A percentile compares a stretch with the other conserved stretches of the same genome.
Evolutionary conservation across 2,888 invertebrate species (phyloP).

Genomic region (Dysmachus trigonus): DNA sequence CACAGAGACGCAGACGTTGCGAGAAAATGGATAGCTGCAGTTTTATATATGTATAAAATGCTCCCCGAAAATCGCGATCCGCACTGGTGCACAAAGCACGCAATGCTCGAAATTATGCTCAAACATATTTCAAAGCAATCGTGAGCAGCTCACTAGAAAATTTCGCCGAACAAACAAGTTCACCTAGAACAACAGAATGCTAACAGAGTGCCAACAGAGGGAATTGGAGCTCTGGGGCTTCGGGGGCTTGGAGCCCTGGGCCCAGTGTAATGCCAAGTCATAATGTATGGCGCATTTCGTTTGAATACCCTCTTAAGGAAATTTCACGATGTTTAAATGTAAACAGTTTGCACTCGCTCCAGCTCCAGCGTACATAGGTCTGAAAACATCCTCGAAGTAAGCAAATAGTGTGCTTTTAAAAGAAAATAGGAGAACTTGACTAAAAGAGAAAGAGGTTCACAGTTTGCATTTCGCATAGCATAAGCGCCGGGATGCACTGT

Average conservation of each 20-base stretch:
- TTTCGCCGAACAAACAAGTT: not conserved
- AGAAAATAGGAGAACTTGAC: conserved; percentile 17
- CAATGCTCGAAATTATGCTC: not conserved
- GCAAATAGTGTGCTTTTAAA: conserved; percentile 15
- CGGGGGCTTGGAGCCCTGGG: not conserved
- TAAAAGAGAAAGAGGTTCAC: not conserved
- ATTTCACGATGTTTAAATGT: conserved; percentile 35
- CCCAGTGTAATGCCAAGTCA: not conserved
- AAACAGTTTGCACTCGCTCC: conserved; percentile 27
- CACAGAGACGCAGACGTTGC: not conserved
- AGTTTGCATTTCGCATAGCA: conserved; percentile 17
- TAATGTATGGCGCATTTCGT: conserved; percentile 25
- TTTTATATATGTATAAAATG: not conserved
- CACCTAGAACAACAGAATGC: not conserved
- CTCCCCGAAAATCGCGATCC: not conserved
- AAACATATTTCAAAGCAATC: conserved; percentile 18
- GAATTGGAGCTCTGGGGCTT: not conserved
- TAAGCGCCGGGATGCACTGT: not conserved
- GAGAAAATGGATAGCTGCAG: not conserved
- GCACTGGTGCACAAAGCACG: not conserved
- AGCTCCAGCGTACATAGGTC: not conserved
- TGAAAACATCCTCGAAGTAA: conserved; percentile 28
- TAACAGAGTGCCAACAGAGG: not conserved
- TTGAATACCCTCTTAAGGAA: conserved; percentile 38
- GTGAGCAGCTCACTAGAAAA: conserved; percentile 2